A percentile compares a stretch with the other conserved stretches of the same genome.
Evolutionary conservation across 2,797 vertebrate genomes (phyloP).

Genomic region (Neosilurus hyrtlii): DNA sequence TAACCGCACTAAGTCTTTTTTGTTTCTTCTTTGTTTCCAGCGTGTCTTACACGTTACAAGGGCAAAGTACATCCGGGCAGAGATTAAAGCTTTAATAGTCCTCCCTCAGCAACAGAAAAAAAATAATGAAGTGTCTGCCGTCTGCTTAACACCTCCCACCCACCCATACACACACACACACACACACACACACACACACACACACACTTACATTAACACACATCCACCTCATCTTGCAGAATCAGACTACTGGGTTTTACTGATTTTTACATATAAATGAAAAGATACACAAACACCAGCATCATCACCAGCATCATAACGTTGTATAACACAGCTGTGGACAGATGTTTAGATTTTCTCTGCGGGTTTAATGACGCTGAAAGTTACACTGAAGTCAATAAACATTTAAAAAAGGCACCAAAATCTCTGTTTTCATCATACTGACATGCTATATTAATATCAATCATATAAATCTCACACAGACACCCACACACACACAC

Average conservation of each 20-base stretch:
- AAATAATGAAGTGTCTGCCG: conserved; percentile 24
- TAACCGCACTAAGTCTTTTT: conserved; percentile 11
- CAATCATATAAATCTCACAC: too few species aligned
- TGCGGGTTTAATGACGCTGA: not conserved
- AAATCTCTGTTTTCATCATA: not conserved
- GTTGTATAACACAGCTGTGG: not conserved
- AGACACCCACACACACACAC: too few species aligned
- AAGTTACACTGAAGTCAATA: not conserved
- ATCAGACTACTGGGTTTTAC: not conserved
- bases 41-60: conserved; percentile 39
- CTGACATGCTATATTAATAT: not conserved
- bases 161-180: conserved; percentile 13
- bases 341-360: not conserved
- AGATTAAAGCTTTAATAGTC: not conserved
- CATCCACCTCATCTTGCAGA: not conserved
- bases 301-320: not conserved
- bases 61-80: conserved; percentile 41
- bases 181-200: conserved; percentile 4
- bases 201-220: not conserved
- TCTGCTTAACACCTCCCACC: conserved; percentile 6
- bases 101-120: not conserved
- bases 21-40: conserved; percentile 13
- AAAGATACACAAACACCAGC: conserved; percentile 18
- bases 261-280: conserved; percentile 5
- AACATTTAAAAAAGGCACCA: not conserved